phyloP scores from a whole-genome alignment of 2,797 vertebrate genomes.

The Silurus lanzhouensis region DNA sequence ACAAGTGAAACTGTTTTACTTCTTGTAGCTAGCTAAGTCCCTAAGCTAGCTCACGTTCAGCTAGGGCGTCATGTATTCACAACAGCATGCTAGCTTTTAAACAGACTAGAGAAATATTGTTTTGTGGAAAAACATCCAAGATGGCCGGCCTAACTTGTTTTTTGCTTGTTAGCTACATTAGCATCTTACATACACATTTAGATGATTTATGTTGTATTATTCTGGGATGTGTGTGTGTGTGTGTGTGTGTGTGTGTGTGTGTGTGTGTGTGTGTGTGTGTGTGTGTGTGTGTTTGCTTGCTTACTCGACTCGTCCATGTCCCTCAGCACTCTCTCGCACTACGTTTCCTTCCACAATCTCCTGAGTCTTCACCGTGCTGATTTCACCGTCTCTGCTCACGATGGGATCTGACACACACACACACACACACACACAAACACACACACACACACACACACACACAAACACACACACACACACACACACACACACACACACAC shows the following conservation, averaged over 20 bases:
- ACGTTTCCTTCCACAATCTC: conserved; percentile 83
- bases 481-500: too few relatives aligned
- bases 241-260: not conserved
- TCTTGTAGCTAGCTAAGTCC: not conserved
- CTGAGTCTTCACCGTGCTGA: conserved; percentile 84
- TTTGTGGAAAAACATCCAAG: not conserved
- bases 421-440: conserved; percentile 4
- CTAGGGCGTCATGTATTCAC: not conserved
- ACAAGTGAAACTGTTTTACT: not conserved
- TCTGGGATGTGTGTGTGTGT: not conserved
- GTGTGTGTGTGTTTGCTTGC: conserved; percentile 52
- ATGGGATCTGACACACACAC: conserved; percentile 65
- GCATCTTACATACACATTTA: not conserved
- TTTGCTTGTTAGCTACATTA: not conserved
- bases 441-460: not conserved
- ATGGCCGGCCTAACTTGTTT: not conserved
- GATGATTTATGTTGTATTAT: not conserved
- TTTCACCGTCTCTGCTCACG: conserved; percentile 71
- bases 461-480: too few relatives aligned
- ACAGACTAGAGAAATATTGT: not conserved
- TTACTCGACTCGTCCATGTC: conserved; percentile 91
- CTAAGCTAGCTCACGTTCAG: not conserved
- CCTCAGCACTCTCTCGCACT: conserved; percentile 84
- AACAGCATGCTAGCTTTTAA: not conserved
- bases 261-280: not conserved